Base-by-base conservation (phyloP, 1,140 invertebrate species). In the Trichoplusia ni region DNA sequence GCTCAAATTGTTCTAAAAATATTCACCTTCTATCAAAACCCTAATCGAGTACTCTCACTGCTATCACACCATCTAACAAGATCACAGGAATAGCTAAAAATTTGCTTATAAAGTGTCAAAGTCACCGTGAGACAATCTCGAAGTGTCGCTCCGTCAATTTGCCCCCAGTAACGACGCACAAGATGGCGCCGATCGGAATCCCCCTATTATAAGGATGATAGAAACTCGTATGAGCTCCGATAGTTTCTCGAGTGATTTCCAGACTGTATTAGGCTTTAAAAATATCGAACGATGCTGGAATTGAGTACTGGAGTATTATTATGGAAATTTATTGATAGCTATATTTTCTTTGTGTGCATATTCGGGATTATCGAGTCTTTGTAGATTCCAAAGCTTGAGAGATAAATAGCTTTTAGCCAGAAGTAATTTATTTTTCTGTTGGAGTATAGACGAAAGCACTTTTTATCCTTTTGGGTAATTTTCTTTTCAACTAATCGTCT, bases 151-250 rank as follows among this genome's bases (percentile, higher is more conserved):
- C 14, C 25, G 13, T 8, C 54, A 58, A 58, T 58, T 58, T 58
- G 38, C 54, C 23, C 31, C 25, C 25, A n/a, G n/a, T 37, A 54
- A 54, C 19, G n/a, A 6, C 13, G 2, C 25, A 21, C n/a, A n/a
- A n/a, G n/a, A n/a, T n/a, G 38, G 7, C 14, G 11, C 13, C 38
- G 23, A 9, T 11, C 13, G 14, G 38, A 31, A 29, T 29, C 4
- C 38, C 23, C 5, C 38, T 31, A 44, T 58, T 19, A 58, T 44
- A 27, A 58, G 9, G 8, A n/a, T 27, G 25, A 58, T 58, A 58
- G 54, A 13, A 44, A n/a, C 21, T 27, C 53, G 35, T n/a, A 14
- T 13, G 29, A 18, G 16, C 29, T 21, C 29, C 16, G 29, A 51
- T 33, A 47, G 44, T 47, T 33, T 4, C 21, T 33, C 29, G 16